Evolutionary conservation across 1,140 invertebrate species (phyloP).

Genomic region (Bactericera cockerelli): DNA sequence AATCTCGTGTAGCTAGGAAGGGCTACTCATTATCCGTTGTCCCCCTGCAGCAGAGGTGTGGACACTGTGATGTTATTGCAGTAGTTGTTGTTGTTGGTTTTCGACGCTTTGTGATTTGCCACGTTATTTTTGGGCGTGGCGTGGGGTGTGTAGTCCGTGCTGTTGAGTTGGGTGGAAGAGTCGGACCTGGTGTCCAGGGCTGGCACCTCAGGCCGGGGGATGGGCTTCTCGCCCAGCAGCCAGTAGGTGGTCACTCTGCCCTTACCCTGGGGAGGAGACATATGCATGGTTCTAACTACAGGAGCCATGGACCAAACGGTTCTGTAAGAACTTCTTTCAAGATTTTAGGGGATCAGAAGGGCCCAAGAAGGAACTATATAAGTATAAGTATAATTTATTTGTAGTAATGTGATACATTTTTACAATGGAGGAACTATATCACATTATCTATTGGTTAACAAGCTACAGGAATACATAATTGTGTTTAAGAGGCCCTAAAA

Average conservation of each 20-base stretch:
- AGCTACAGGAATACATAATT: too few relatives aligned
- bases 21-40: constrained; percentile 19
- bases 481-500: too few relatives aligned
- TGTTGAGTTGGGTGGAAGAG: not conserved
- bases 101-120: constrained; percentile 11
- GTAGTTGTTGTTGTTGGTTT: constrained; percentile 18
- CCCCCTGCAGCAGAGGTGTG: constrained; percentile 24
- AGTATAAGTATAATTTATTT: too few relatives aligned
- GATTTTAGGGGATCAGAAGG: too few relatives aligned
- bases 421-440: too few relatives aligned
- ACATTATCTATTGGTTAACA: too few relatives aligned
- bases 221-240: constrained; percentile 52
- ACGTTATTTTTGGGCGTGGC: not conserved
- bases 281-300: too few relatives aligned
- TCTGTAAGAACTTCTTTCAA: too few relatives aligned
- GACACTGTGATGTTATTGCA: constrained; percentile 22
- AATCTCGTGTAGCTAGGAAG: too few relatives aligned
- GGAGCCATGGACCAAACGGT: too few relatives aligned
- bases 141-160: not conserved
- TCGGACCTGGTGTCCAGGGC: not conserved
- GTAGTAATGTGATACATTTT: too few relatives aligned
- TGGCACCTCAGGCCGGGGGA: not conserved
- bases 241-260: constrained; percentile 79
- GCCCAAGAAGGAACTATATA: too few relatives aligned
- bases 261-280: constrained; percentile 52